Base-by-base conservation (phyloP, 2,797 vertebrate genomes). In the Epinephelus coioides region DNA sequence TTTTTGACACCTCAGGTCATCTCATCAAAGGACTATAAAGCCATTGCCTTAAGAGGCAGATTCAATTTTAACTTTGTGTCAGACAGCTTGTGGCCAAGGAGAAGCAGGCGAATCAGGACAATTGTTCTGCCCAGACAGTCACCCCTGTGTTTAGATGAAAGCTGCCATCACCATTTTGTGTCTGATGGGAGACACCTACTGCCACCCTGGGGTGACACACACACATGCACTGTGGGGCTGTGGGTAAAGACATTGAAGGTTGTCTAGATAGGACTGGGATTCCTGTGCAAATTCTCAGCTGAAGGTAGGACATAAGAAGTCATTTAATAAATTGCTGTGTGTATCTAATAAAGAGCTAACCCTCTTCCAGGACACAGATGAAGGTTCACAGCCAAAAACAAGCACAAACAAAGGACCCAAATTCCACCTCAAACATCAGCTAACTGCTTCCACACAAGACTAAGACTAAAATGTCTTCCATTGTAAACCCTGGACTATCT, bases 81-180 rank as follows among this genome's bases (percentile, higher is more conserved):
- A 50, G 57, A 21, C 60, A 50, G 59, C 69, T 73, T 63, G 60
- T 43, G 25, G 49, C 5, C 27, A 69, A 78, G 63, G 23, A 54
- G 12, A 69, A 57, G 12, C 34, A n/a, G 21, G 55, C 8, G 53
- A 73, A 67, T 61, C 27, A 46, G 59, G 23, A n/a, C 50, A 46
- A 14, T 14, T 19, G 10, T 40, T 54, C 5, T 73, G 66, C 34
- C 77, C 46, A 74, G 80, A 79, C 81, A 82, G 60, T 87, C 72
- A 79, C 53, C 76, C 53, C 59, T 50, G 49, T 86, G 79, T 85
- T 71, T 55, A 62, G 53, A 73, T 10, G 4, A 59, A 25, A 69
- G 75, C 81, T 83, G 77, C 68, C 67, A 72, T 19, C 38, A 55
- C 38, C 1, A 21, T 34, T 82, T 67, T 69, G 55, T 38, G 54